phyloP scores from a whole-genome alignment of 2,797 vertebrate genomes.

The Margarornis squamiger region DNA sequence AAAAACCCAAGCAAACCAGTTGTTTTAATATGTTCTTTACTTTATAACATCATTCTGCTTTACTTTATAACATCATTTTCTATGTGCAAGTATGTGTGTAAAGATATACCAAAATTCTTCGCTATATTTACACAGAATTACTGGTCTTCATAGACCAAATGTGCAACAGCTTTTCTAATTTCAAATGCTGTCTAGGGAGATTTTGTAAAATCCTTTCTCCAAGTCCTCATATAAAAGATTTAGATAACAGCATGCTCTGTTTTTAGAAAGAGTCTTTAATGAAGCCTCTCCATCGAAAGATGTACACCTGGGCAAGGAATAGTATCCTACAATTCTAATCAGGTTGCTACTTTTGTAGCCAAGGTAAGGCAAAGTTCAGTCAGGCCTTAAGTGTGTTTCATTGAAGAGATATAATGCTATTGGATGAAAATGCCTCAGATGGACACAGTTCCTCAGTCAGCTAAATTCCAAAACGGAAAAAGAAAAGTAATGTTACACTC shows the following conservation, averaged over 20 bases:
- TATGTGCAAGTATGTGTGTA: neutral
- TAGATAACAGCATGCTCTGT: neutral
- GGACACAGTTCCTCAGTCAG: neutral
- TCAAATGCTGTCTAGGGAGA: neutral
- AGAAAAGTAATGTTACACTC: neutral
- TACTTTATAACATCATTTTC: neutral
- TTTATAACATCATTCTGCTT: neutral
- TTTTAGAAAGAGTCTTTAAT: neutral
- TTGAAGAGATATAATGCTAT: neutral
- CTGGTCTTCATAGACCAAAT: neutral
- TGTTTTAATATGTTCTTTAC: neutral
- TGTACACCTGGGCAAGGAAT: neutral
- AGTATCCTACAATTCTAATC: fast-evolving
- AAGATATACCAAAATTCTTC: neutral
- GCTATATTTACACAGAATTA: neutral
- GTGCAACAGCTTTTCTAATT: neutral
- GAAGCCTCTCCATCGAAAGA: neutral
- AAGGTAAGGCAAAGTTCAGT: neutral
- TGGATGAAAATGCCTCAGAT: neutral
- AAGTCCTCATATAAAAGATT: neutral
- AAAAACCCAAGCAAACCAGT: neutral
- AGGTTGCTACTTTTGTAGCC: neutral
- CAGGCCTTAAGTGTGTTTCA: neutral
- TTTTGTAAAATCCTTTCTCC: neutral
- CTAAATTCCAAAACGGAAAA: neutral